phyloP scores from a whole-genome alignment of 2,888 invertebrate species.

The Ctena decussata region DNA sequence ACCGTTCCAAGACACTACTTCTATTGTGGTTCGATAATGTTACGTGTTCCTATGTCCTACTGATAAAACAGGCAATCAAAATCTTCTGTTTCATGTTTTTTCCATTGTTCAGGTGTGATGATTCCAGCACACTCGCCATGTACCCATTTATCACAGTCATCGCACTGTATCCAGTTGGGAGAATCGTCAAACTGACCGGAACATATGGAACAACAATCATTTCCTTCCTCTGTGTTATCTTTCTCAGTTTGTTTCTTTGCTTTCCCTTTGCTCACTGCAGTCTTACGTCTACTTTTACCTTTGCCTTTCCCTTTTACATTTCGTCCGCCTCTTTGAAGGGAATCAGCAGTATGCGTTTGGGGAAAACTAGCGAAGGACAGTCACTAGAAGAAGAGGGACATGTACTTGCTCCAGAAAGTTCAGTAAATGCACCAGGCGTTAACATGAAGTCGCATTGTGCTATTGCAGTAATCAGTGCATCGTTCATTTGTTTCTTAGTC shows the following conservation, averaged over 20 bases:
- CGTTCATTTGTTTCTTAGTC: slow-evolving; percentile 15
- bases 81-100: background rate
- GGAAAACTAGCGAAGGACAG: too few relatives aligned
- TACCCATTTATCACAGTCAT: slow-evolving; percentile 23
- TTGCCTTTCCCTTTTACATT: slow-evolving; percentile 9
- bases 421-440: background rate
- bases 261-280: background rate
- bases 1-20: too few relatives aligned
- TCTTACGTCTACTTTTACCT: background rate
- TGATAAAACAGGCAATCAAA: slow-evolving; percentile 8
- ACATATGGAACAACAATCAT: slow-evolving; percentile 1
- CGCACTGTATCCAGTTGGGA: slow-evolving; percentile 10
- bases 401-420: too few relatives aligned
- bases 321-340: too few relatives aligned
- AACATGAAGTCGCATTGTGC: slow-evolving; percentile 11
- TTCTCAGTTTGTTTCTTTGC: background rate
- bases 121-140: slow-evolving; percentile 14
- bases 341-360: too few relatives aligned
- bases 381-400: too few relatives aligned
- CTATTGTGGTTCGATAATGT: too few relatives aligned
- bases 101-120: slow-evolving; percentile 2
- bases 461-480: background rate
- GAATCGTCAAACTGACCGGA: slow-evolving; percentile 1
- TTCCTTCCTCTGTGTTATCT: background rate
- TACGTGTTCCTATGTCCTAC: background rate